phyloP scores from a whole-genome alignment of 1,140 invertebrate species.

The Bicyclus anynana region DNA sequence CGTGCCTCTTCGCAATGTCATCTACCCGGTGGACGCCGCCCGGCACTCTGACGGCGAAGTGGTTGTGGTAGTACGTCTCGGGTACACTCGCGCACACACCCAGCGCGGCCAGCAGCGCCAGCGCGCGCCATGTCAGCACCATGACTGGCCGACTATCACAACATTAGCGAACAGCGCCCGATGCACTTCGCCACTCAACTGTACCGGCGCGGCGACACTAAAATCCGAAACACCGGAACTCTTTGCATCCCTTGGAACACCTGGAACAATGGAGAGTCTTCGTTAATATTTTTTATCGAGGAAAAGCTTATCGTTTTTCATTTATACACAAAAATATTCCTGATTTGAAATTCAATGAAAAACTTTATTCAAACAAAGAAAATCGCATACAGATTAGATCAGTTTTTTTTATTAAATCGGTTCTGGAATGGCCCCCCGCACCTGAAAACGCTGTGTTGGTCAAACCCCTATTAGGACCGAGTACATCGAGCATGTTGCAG shows the following conservation, averaged over 20 bases:
- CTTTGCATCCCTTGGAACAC: conserved; percentile 24
- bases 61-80: conserved; percentile 81
- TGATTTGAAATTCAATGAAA: too few relatives aligned
- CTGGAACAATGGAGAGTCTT: conserved; percentile 18
- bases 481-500: too few relatives aligned
- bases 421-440: too few relatives aligned
- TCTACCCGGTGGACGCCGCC: conserved; percentile 78
- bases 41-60: conserved; percentile 88
- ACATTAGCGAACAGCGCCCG: conserved; percentile 39
- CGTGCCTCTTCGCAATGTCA: conserved; percentile 82
- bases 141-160: conserved; percentile 47
- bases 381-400: too few relatives aligned
- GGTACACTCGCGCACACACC: conserved; percentile 34
- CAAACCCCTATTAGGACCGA: too few relatives aligned
- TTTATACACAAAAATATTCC: too few relatives aligned
- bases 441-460: too few relatives aligned
- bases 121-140: conserved; percentile 61
- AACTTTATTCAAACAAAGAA: too few relatives aligned
- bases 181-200: conserved; percentile 27
- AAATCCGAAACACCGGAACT: background rate
- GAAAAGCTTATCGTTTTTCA: background rate
- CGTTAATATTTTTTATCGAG: background rate
- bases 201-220: conserved; percentile 8
- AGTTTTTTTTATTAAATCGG: too few relatives aligned
- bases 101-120: conserved; percentile 57